Evolutionary conservation across 2,888 invertebrate species (phyloP), one percentile per base, ranked within the genome.

Genomic region (Tenthredo distinguenda): DNA sequence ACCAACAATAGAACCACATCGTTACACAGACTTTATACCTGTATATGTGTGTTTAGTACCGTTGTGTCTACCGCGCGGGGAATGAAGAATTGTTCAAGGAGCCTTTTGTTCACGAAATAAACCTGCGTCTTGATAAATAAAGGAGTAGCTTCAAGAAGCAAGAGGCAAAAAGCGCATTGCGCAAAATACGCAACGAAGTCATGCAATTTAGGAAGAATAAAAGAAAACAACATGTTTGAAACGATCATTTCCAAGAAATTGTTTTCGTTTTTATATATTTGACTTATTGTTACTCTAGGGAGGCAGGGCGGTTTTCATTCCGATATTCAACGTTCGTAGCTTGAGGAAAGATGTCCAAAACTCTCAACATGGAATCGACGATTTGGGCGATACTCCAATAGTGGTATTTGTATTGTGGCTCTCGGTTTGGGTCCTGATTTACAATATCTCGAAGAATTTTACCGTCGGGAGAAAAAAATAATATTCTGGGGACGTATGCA

Each of bases 401-500:
- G 92, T 95, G 95, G 88, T 94, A 95, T 89, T 93, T 94, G 90
- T 95, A 96, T 87, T 95, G 95, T 90, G 95, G 95, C 84, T 95
- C 94, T 21, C 92, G 93, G 91, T 95, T 95, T 5, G 95, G 95
- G 15, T 94, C 94, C 88, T 95, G 95, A 91, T 96, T 96, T 88
- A 93, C 94, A 31, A 96, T 94, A 18, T 95, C 94, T 5, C 92
- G 89, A 89, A 95, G 94, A 0, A 96, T 94, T 26, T 93, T 88
- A 0, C 96, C 96, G 84, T 94, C 92, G 15, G 95, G 94, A 86
- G 95, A 94, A 85, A 96, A 93, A 92, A 96, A 96, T 40, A 96
- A 92, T 58, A 96, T 95, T 89, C 96, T 94, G 5, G 96, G 96
- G 91, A 96, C 96, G 88, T 96, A 96, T 26, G 94, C 94, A 6